These are phyloP conservation scores for Ochotona princeps DNA, from an alignment of 2,113 vertebrate genomes.

Conservation along the genomic window DNA sequence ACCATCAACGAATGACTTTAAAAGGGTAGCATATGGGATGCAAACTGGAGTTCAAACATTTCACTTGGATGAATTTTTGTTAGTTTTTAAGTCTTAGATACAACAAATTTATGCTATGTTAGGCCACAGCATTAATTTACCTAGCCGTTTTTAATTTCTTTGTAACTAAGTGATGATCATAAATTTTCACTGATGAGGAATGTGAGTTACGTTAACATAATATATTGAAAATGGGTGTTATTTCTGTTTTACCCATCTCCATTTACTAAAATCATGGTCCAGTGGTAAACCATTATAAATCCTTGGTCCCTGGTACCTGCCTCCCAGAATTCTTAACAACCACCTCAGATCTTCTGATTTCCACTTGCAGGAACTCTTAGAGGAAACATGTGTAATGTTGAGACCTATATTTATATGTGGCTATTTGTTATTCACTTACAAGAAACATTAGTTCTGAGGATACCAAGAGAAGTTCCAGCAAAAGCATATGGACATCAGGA, in stretches of 20 bases:
- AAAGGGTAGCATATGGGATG: background rate
- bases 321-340: background rate
- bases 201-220: background rate
- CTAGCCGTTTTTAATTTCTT: background rate
- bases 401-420: background rate
- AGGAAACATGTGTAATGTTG: conserved; percentile 28
- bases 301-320: background rate
- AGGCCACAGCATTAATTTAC: background rate
- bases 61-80: background rate
- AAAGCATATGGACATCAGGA: conserved; percentile 64
- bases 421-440: background rate
- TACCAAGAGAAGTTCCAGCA: conserved; percentile 64
- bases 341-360: background rate
- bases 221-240: background rate
- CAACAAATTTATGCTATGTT: background rate
- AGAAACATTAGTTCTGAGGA: conserved; percentile 17
- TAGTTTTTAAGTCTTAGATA: background rate
- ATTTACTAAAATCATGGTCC: background rate
- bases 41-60: background rate
- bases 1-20: background rate
- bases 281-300: background rate
- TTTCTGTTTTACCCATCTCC: background rate
- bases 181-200: background rate
- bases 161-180: conserved; percentile 19
- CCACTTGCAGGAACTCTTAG: conserved; percentile 27